These are phyloP conservation scores for Megamerina dolium DNA, from an alignment of 2,888 invertebrate genomes.

Conservation along the genomic window DNA sequence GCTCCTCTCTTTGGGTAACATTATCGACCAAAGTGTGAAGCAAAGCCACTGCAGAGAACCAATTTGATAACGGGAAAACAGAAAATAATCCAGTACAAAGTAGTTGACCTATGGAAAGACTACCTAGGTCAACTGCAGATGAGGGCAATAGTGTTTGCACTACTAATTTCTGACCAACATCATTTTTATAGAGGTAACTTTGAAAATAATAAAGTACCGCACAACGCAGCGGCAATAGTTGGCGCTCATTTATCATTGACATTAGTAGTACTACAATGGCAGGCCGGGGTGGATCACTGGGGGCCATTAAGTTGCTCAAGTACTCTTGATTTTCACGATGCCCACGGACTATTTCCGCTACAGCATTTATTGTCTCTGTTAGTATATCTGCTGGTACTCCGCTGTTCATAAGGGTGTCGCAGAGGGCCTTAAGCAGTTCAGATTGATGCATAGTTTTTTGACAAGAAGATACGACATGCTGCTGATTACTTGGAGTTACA, in stretches of 20 bases:
- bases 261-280: conserved; percentile 90
- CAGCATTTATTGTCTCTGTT: conserved; percentile 92
- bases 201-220: conserved; percentile 97
- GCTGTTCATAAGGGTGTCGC: conserved; percentile 88
- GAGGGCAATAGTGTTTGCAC: conserved; percentile 90
- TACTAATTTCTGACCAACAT: conserved; percentile 77
- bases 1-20: conserved; percentile 77
- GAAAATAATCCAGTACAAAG: conserved; percentile 90
- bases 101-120: conserved; percentile 76
- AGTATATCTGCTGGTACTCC: conserved; percentile 95
- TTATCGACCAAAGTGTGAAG: conserved; percentile 87
- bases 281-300: conserved; percentile 87
- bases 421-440: conserved; percentile 74
- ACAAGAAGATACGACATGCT: conserved; percentile 72
- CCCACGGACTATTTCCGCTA: conserved; percentile 86
- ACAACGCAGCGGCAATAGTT: conserved; percentile 82
- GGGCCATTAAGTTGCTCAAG: conserved; percentile 83
- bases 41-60: conserved; percentile 91
- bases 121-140: conserved; percentile 65
- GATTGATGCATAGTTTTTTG: conserved; percentile 85
- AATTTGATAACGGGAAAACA: conserved; percentile 80
- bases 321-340: conserved; percentile 87
- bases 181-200: conserved; percentile 91
- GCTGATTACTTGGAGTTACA: conserved; percentile 89
- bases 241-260: conserved; percentile 99